phyloP scores from a whole-genome alignment of 1,140 invertebrate genomes.

The Luehdorfia chinensis region DNA sequence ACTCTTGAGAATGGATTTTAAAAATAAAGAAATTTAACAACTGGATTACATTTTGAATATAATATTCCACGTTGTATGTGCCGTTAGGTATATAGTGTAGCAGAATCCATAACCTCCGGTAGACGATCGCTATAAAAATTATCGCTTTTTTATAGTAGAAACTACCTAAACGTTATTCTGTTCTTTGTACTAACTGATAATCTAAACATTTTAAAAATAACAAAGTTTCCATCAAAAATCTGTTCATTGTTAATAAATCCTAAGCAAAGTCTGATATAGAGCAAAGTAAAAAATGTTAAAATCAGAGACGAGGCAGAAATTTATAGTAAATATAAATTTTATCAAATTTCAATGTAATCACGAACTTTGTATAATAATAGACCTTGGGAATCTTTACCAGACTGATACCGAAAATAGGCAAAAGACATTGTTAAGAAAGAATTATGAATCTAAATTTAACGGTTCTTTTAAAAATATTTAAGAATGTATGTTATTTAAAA shows the following conservation, averaged over 20 bases:
- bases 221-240: constrained; percentile 7
- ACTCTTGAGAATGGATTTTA: no score
- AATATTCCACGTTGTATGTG: no score
- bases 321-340: constrained; percentile 16
- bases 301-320: constrained; percentile 9
- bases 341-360: constrained; percentile 15
- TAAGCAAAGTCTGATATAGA: constrained; percentile 13
- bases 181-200: not conserved
- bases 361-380: constrained; percentile 13
- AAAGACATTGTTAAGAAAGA: no score
- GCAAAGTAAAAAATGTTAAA: constrained; percentile 11
- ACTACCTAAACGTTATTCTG: not conserved
- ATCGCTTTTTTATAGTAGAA: no score
- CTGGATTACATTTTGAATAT: no score
- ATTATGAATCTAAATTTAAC: not conserved
- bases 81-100: no score
- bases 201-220: constrained; percentile 6
- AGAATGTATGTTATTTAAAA: no score
- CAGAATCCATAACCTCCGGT: no score
- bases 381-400: constrained; percentile 8
- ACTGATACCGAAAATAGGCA: not conserved
- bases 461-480: no score
- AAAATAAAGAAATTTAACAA: no score
- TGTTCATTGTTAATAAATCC: constrained; percentile 12
- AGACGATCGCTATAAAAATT: no score